Evolutionary conservation across 2,797 vertebrate genomes (phyloP), one percentile per base, ranked within the genome.

Genomic region (Trachurus trachurus): DNA sequence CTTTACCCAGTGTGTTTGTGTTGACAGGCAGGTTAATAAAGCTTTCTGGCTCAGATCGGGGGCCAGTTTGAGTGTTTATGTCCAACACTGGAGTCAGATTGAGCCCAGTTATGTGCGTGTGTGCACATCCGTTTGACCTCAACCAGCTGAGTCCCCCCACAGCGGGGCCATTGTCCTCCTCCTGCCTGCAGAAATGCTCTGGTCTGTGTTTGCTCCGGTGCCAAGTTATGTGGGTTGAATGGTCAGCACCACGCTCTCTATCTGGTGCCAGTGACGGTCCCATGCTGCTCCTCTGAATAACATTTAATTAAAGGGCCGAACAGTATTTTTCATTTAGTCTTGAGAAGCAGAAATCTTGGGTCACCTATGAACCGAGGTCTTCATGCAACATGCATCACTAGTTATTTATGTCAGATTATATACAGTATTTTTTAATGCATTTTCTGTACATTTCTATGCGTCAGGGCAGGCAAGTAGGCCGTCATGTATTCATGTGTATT

Each of bases 261-360:
- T 89, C 89, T 92, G 92, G 93, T 94, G 93, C 93, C 90, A 94
- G 86, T 56, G 80, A 88, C 75, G 77, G 89, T 88, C 88, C 62
- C 91, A 90, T 88, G 88, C 92, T 92, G 92, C 26, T 69, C 60
- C 21, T 54, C 29, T 72, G 59, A 59, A 62, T 47, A 40, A n/a
- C 12, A 61, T 72, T 45, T 5, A 70, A 67, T 64, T 67, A 26
- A 31, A 47, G 60, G 19, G 16, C 26, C 65, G 3, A 64, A 26
- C n/a, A 58, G 56, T 66, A 49, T 57, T 61, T 59, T 54, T 80
- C 42, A 26, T 22, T 37, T 64, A 29, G 11, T 17, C 26, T 17
- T 53, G 11, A 39, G 22, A 50, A 76, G 21, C 9, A 45, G 13
- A 12, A 67, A 3, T 66, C 34, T 66, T 9, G 22, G n/a, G n/a